Percentiles rank a stretch among this genome's conserved stretches.
Evolutionary conservation across 2,113 vertebrate species (phyloP).

Genomic region (Oophaga pumilio): DNA sequence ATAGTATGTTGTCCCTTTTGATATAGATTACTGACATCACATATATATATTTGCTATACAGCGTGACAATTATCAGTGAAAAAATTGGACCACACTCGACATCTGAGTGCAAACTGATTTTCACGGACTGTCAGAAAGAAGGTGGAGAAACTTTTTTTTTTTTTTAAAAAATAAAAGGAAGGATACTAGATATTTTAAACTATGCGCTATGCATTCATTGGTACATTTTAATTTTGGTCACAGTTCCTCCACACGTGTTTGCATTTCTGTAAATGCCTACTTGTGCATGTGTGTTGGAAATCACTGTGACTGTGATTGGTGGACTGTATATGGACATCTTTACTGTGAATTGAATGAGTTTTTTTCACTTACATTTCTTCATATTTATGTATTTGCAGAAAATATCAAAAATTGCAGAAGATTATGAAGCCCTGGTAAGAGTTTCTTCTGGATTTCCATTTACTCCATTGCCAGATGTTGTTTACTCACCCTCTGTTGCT

Average conservation of each 20-base stretch:
- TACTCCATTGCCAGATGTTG: constrained; percentile 79
- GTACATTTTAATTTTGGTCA: too few species aligned
- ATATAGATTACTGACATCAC: too few species aligned
- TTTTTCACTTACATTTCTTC: not conserved
- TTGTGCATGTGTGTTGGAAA: not conserved
- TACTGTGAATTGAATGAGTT: not conserved
- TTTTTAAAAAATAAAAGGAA: too few species aligned
- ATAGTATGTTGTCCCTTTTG: too few species aligned
- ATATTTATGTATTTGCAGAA: constrained; percentile 94
- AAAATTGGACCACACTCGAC: too few species aligned
- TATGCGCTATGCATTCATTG: too few species aligned
- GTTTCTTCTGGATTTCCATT: constrained; percentile 69
- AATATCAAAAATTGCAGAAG: constrained; percentile 99
- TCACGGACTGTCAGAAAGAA: too few species aligned
- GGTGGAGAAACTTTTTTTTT: too few species aligned
- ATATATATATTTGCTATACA: too few species aligned
- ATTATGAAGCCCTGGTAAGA: constrained; percentile 99
- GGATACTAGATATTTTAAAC: too few species aligned
- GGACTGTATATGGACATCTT: not conserved
- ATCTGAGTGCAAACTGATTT: too few species aligned
- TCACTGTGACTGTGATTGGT: not conserved
- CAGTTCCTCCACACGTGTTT: not conserved
- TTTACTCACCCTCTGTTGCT: constrained; percentile 54
- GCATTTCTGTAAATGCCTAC: not conserved
- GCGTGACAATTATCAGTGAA: too few species aligned